Evolutionary conservation across 2,888 invertebrate genomes (phyloP), one percentile per base, ranked within the genome.

Genomic region (Globia sparganii): DNA sequence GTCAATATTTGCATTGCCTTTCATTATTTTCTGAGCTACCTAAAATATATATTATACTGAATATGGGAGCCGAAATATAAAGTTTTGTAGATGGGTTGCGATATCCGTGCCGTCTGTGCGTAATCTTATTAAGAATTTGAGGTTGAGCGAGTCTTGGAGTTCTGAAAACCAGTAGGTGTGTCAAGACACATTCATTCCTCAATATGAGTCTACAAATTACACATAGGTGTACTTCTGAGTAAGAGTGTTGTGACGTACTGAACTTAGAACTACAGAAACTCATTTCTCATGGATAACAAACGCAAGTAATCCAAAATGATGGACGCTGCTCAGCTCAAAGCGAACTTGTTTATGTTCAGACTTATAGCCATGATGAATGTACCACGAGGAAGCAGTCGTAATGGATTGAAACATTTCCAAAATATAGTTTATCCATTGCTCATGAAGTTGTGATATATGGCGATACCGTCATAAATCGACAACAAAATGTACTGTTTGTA

Each of bases 371-470:
- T 72, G 77, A 87, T 80, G 46, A 73, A 87, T 73, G 85, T 43
- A 68, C 72, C 25, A n/a, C 59, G 67, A 80, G 68, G 85, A 84
- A 76, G 25, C 66, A 66, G n/a, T 34, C 40, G 56, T 73, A 77
- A 77, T 67, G 40, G 67, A 75, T 87, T 62, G 70, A 80, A 81
- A 85, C 65, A 84, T 53, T 80, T 62, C 31, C 34, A 75, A 84
- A 78, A 85, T 80, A 75, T 77, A 69, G 77, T 80, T 84, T 73
- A 66, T 68, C 28, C 61, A 61, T 61, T 59, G 59, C 34, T 40
- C 68, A 82, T 34, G 15, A 78, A 61, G 18, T 40, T 58, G 1
- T 68, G 82, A 81, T 68, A 43, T 61, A 72, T 21, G 15, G n/a
- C 13, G 34, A 74, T 73, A 74, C 25, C 25, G 49, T 74, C 70